Evolutionary conservation across 2,888 invertebrate species (phyloP), one percentile per base, ranked within the genome.

Genomic region (Ephialtes manifestator): DNA sequence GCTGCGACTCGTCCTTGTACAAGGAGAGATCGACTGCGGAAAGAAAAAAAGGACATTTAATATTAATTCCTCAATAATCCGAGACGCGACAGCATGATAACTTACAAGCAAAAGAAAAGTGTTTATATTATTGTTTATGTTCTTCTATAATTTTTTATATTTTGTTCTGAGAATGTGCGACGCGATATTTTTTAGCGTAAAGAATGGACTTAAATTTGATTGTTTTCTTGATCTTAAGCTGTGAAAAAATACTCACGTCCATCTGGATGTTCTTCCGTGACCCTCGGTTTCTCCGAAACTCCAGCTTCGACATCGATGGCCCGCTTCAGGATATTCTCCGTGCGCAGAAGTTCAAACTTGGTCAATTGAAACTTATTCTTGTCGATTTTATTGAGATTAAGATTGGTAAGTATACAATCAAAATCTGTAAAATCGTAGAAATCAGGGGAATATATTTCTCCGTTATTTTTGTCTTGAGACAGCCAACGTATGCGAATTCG

Each of bases 401-500:
- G 95, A 88, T 98, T 98, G 8, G 98, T 98, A 89, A 97, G 95
- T 93, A 98, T 97, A 94, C 98, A 98, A 94, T 98, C 98, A 95
- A 98, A 97, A 94, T 97, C 97, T 96, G 97, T 98, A 87, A 96
- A 95, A 93, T 98, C 98, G 93, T 98, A 97, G 94, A 98, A 98
- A 94, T 98, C 98, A 0, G 98, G 97, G 84, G 97, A 97, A 94
- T 98, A 98, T 2, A 97, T 96, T 94, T 96, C 96, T 2, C 96
- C 96, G 11, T 95, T 94, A 35, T 95, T 95, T 94, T 96, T 96
- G 89, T 97, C 97, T 93, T 97, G 97, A 0, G 97, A 97, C 74
- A 98, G 95, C 98, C 98, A 98, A 91, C 98, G 97, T 90, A 98
- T 98, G 92, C 97, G 97, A 92, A 98, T 98, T 93, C 97, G 97